These are phyloP conservation scores for Sylvia borin DNA, from an alignment of 2,797 vertebrate species.

Conservation along the genomic window DNA sequence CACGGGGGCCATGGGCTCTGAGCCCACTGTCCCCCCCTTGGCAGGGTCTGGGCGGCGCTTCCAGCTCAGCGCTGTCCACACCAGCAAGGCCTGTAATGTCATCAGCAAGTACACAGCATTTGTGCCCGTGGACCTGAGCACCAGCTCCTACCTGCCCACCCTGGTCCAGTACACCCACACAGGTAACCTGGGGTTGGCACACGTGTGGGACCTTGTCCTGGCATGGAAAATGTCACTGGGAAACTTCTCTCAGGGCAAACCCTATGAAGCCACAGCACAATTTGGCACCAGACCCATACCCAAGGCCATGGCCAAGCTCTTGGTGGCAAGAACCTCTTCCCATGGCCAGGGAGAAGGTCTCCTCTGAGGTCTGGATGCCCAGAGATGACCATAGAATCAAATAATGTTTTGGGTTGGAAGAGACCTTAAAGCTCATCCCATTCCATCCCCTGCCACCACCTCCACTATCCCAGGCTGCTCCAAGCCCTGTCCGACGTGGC, in stretches of 20 bases:
- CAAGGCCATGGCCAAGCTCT: neutral
- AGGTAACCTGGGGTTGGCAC: conserved; percentile 13
- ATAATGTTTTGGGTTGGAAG: neutral
- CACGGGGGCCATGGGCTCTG: rapidly evolving
- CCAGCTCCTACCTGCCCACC: conserved; percentile 85
- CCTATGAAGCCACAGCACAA: rapidly evolving
- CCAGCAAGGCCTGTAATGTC: conserved; percentile 93
- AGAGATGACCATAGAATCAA: neutral
- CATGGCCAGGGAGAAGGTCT: neutral
- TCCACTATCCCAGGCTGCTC: neutral
- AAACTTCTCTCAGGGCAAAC: neutral
- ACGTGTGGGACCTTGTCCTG: neutral
- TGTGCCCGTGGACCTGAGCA: conserved; percentile 89
- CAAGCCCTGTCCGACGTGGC: rapidly evolving
- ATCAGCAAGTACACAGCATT: conserved; percentile 94
- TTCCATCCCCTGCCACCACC: neutral
- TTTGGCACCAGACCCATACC: neutral
- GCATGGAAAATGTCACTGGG: neutral
- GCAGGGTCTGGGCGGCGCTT: conserved; percentile 88
- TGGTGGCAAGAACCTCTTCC: neutral
- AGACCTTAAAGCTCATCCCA: neutral
- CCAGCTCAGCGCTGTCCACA: conserved; percentile 87
- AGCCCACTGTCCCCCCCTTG: neutral
- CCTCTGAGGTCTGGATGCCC: neutral
- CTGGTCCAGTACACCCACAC: conserved; percentile 82